Evolutionary conservation across 2,888 invertebrate genomes (phyloP), one percentile per base, ranked within the genome.

Genomic region (Drosophila yooni): DNA sequence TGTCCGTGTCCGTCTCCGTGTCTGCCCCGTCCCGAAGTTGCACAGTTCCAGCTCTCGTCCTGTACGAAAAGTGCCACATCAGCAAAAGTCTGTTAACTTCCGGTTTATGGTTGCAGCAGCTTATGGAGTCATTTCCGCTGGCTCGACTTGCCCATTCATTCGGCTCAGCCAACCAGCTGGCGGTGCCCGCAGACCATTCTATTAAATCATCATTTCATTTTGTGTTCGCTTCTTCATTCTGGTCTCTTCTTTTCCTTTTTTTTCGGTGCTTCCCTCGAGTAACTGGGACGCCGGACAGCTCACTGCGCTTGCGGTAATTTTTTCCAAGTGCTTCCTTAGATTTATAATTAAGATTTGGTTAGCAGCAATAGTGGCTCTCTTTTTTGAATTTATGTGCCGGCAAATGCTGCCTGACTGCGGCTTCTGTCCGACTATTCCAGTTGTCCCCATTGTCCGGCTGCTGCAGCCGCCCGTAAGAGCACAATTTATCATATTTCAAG

Each of bases 261-360:
- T 71, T 50, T 43, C 33, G 15, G 21, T 40, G 50, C 61, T 60
- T 65, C 58, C 54, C 60, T 54, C 52, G 25, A 36, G 64, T 52
- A 57, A 36, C 56, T 40, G 29, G 58, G 29, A 31, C 48, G 56
- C 64, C 67, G 78, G 60, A 74, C 70, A 62, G 75, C 81, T 79
- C 88, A 83, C 72, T 88, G 85, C 87, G 87, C 89, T 85, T 85
- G 85, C 79, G 89, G 85, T 88, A 88, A 88, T 89, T 89, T 77
- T 82, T 81, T 83, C 80, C 83, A 87, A 80, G 87, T 79, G 88
- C 88, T 91, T 92, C 91, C 91, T 91, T 91, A 92, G 91, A 91
- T 91, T 91, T 91, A 92, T 92, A 91, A 91, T 91, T 91, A 91
- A 91, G 91, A 91, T 91, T 91, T 91, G 91, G 92, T 91, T 90